phyloP scores from a whole-genome alignment of 2,888 invertebrate species.

The Tolmerus cingulatus region DNA sequence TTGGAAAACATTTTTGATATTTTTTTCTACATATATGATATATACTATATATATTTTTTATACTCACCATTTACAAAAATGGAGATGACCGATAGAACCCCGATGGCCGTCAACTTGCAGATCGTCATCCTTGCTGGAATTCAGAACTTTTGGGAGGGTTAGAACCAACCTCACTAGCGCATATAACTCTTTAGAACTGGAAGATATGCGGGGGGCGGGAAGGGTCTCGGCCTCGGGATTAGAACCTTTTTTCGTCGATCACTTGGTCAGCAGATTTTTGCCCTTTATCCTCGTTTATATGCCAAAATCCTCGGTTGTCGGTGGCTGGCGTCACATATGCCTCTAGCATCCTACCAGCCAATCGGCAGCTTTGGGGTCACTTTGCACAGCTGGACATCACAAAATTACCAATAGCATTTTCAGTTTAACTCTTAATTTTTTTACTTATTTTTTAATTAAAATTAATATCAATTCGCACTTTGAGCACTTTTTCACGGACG shows the following conservation, averaged over 20 bases:
- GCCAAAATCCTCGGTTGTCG: constrained; percentile 3
- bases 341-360: not conserved
- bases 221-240: not conserved
- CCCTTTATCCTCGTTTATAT: not conserved
- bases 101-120: constrained; percentile 28
- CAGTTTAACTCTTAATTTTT: not conserved
- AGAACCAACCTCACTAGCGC: not conserved
- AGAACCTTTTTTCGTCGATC: constrained; percentile 7
- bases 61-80: constrained; percentile 38
- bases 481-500: not conserved
- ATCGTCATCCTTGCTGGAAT: constrained; percentile 29
- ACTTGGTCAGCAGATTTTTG: not conserved
- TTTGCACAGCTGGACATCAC: not conserved
- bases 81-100: constrained; percentile 33
- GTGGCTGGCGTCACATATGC: constrained; percentile 4
- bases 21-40: not conserved
- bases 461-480: not conserved
- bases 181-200: not conserved
- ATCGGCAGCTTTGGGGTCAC: not conserved
- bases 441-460: not conserved
- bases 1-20: not conserved
- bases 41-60: not conserved
- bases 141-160: not conserved
- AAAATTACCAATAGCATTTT: not conserved
- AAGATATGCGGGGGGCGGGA: not conserved